Evolutionary conservation across 2,888 invertebrate species (phyloP).

Genomic region (Diarsia rubi): DNA sequence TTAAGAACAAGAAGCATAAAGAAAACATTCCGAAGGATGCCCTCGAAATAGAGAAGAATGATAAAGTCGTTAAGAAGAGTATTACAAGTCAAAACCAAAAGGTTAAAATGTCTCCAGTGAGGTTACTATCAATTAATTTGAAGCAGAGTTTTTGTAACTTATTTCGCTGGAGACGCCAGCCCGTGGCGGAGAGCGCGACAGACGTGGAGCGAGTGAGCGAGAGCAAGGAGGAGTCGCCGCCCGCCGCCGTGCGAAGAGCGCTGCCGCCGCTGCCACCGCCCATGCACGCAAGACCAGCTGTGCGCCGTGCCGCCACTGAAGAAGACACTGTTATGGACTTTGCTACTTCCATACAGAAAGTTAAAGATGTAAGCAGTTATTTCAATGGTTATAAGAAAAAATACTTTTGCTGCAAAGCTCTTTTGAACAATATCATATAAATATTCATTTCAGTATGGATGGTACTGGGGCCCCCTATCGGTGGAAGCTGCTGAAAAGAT

Average conservation of each 20-base stretch:
- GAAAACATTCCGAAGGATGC: slow-evolving; percentile 80
- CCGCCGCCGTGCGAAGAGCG: slow-evolving; percentile 84
- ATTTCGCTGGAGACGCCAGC: slow-evolving; percentile 92
- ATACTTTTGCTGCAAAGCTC: not conserved
- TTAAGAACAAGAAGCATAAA: slow-evolving; percentile 92
- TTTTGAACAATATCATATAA: not conserved
- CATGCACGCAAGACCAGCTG: slow-evolving; percentile 75
- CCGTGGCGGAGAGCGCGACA: slow-evolving; percentile 73
- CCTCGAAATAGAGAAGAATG: slow-evolving; percentile 85
- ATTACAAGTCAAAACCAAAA: slow-evolving; percentile 77
- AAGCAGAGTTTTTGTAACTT: slow-evolving; percentile 97
- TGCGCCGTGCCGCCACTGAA: slow-evolving; percentile 75
- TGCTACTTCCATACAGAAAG: slow-evolving; percentile 97
- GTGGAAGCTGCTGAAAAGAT: slow-evolving; percentile 98
- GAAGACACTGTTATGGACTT: slow-evolving; percentile 94
- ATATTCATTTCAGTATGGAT: slow-evolving; percentile 93
- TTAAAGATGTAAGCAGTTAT: slow-evolving; percentile 95
- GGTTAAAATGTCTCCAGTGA: slow-evolving; percentile 92
- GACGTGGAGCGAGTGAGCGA: slow-evolving; percentile 78
- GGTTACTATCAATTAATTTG: slow-evolving; percentile 93
- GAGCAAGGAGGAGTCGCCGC: slow-evolving; percentile 78
- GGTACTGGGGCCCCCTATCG: slow-evolving; percentile 99
- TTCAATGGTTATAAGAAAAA: not conserved
- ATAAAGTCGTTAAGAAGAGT: slow-evolving; percentile 78
- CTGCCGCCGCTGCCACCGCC: slow-evolving; percentile 86